Evolutionary conservation across 2,113 vertebrate genomes (phyloP), one percentile per base, ranked within the genome.

Genomic region (Zosterops japonicus): DNA sequence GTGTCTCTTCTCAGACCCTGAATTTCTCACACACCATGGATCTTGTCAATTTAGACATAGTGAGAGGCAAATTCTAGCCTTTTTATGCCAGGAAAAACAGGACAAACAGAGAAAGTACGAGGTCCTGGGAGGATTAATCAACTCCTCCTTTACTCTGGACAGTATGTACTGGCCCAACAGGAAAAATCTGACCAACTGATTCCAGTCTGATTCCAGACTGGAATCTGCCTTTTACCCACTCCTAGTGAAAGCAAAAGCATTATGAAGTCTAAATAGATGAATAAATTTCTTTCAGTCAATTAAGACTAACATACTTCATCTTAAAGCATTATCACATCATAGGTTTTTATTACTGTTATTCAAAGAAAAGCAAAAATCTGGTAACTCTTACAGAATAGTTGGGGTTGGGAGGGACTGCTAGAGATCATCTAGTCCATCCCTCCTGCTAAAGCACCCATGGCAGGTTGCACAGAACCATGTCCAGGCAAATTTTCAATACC

Each of bases 151-250:
- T 83, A 53, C n/a, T 72, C n/a, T 57, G 67, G 67, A 83, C 33
- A 85, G 41, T 57, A 83, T 61, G 59, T 85, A 36, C 82, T 65
- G 31, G 55, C 59, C 53, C 41, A 85, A 87, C 17, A 76, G 33
- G 78, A 90, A 93, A 85, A 85, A 83, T 76, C 25, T 80, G 63
- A 90, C 36, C 82, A 96, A 63, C 47, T 39, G 39, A 39, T 39
- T 39, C 39, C 39, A 39, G 39, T 39, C 39, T 39, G 39, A 39
- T 39, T 39, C 39, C 50, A 75, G 61, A 64, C 52, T 91, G 49
- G 89, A 95, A 91, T 90, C n/a, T 88, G 57, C 41, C 61, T 92
- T 94, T 95, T 69, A 90, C 55, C 31, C 63, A 79, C 53, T 72
- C 36, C 28, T 36, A 64, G 22, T 41, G 57, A 78, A 88, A 68